Evolutionary conservation across 2,797 vertebrate species (phyloP), one percentile per base, ranked within the genome.

Genomic region (Rousettus madagascariensis): DNA sequence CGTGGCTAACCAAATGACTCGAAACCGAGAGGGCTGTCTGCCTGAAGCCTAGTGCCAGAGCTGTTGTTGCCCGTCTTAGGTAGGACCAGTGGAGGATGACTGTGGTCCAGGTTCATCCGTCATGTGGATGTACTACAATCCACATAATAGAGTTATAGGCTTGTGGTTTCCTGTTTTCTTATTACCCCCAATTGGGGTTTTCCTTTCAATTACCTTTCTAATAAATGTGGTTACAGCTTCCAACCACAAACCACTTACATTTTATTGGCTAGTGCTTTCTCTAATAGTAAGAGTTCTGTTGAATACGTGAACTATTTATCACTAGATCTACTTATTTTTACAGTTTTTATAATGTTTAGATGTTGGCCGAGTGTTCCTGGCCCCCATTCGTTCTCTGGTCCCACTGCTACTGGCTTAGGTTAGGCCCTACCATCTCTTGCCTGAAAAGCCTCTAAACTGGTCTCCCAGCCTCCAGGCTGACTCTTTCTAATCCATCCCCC

Each of bases 191-290:
- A 1, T 8, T 72, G 77, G 65, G 28, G 71, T 41, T 95, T 95
- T 83, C 59, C 80, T 95, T 95, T 85, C 82, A 92, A 79, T 82
- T 78, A 57, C 16, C 63, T 90, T 90, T 85, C 61, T 87, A 69
- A 79, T 53, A 92, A 55, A 0, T 22, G 65, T 59, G 85, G 66
- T 77, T 78, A 26, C 36, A 68, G 46, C 55, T 84, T 95, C 78
- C 75, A 85, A 90, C 90, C 92, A 87, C 92, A 96, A 86, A 66
- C 84, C 36, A 63, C 87, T 89, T 83, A 6, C 13, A 57, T 86
- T 85, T 90, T 87, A 69, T 65, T 87, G 33, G 75, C 86, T 85
- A 90, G 13, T 8, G 4, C 59, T 92, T 87, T 65, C 89, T 90
- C 63, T 85, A 41, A 71, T 57, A 61, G 36, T 43, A 61, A 61